Evolutionary conservation across 1,140 invertebrate genomes (phyloP), one percentile per base, ranked within the genome.

Genomic region (Luehdorfia chinensis): DNA sequence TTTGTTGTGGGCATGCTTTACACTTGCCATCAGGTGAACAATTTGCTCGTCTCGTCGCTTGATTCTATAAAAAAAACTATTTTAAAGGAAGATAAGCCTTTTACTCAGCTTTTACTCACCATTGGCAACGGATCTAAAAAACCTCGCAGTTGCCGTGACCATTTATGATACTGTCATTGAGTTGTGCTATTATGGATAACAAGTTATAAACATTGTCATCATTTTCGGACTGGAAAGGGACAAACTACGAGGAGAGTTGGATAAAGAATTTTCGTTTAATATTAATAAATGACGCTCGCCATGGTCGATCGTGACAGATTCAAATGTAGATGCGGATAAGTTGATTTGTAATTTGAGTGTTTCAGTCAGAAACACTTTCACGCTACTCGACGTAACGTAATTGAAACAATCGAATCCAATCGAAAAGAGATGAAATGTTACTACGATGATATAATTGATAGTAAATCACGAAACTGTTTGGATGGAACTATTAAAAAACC

Each of bases 181-280:
- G 55, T n/a, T n/a, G 50, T 71, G 54, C 66, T 59, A 73, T 76
- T 75, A 79, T 59, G 48, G 67, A 66, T 3, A 6, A 73, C 72
- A 76, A 70, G 75, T 75, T 78, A 74, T 62, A 64, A 74, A 62
- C 67, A 81, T 73, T 84, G 73, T 84, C 79, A 84, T 83, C 79
- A 77, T 80, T 81, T 78, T 73, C 71, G 64, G 83, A 80, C 79
- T 84, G 79, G 84, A 86, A 86, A 79, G 79, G 76, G 69, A 72
- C 62, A 48, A 50, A 60, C 6, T 50, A 68, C 79, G 81, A 84
- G 83, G 79, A 71, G 70, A 76, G 63, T 73, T 79, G 78, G 68
- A 81, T 84, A 86, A 83, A 77, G 78, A 83, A 84, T 84, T 86
- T 86, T 84, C 76, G 78, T 83, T 86, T 77, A 79, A 78, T 83